Conservation (phyloP, 2,888 invertebrate genomes). For the Odontocerum albicorne region DNA sequence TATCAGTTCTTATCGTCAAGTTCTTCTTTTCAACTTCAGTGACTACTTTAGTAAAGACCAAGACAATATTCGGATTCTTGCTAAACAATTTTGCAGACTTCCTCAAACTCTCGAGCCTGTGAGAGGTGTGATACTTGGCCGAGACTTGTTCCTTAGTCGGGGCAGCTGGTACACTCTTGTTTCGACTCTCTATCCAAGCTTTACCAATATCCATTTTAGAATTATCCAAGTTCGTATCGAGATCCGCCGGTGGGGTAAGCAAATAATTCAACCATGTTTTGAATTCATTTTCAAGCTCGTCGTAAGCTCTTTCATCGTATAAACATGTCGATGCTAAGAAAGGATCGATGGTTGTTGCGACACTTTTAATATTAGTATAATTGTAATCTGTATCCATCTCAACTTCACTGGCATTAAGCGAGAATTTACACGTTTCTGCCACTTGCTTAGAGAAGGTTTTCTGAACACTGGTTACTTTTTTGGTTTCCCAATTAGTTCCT, state of each 20-base stretch:
- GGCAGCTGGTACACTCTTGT: conserved; percentile 65
- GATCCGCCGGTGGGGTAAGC: conserved; percentile 72
- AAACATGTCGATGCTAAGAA: conserved; percentile 67
- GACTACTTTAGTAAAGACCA: conserved; percentile 68
- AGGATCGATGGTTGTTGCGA: conserved; percentile 63
- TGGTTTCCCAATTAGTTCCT: conserved; percentile 38
- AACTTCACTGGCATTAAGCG: neutral
- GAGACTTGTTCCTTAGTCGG: conserved; percentile 73
- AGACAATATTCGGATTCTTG: conserved; percentile 61
- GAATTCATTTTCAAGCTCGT: conserved; percentile 69
- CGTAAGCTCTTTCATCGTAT: conserved; percentile 68
- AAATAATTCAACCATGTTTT: conserved; percentile 80
- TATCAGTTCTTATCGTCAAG: conserved; percentile 74
- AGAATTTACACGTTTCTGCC: neutral
- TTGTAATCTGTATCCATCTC: conserved; percentile 13
- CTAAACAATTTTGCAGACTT: conserved; percentile 67
- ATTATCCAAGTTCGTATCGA: conserved; percentile 62
- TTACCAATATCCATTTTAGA: conserved; percentile 71
- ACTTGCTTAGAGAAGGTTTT: conserved; percentile 5
- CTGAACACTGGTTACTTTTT: neutral
- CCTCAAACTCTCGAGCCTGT: conserved; percentile 65
- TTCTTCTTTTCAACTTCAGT: conserved; percentile 73
- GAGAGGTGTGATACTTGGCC: conserved; percentile 66
- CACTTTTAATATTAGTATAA: conserved; percentile 43
- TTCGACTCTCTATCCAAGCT: conserved; percentile 73